phyloP scores from a whole-genome alignment of 2,113 vertebrate species.

The Gymnocephalus cernua region DNA sequence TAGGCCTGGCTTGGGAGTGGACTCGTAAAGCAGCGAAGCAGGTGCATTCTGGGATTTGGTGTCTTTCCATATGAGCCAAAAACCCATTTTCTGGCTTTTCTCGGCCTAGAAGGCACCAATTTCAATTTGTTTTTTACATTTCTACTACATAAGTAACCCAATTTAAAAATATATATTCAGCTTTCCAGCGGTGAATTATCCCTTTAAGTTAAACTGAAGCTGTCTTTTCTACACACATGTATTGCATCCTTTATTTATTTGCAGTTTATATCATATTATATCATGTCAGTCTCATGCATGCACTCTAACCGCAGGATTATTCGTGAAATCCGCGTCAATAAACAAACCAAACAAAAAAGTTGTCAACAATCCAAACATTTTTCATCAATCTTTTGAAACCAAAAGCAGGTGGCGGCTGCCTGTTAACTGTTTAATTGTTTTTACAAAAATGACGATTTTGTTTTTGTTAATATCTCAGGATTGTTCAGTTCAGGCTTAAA shows the following conservation, averaged over 20 bases:
- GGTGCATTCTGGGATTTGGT: no score
- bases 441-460: background rate
- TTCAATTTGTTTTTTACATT: no score
- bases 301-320: background rate
- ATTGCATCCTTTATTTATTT: background rate
- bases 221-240: background rate
- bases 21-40: no score
- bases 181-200: no score
- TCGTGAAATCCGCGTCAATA: background rate
- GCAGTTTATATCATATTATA: background rate
- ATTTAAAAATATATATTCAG: no score
- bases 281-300: background rate
- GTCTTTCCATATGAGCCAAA: no score
- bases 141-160: no score
- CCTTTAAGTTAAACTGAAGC: background rate
- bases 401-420: slow-evolving; percentile 21
- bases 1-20: no score
- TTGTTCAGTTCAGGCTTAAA: slow-evolving; percentile 5
- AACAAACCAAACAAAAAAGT: slow-evolving; percentile 5
- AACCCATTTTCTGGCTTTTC: no score
- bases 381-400: background rate
- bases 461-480: background rate
- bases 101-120: no score
- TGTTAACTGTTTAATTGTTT: background rate
- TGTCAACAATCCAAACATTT: slow-evolving; percentile 17